Evolutionary conservation across 1,140 invertebrate genomes (phyloP), one percentile per base, ranked within the genome.

Genomic region (Lysiphlebus fabarum): DNA sequence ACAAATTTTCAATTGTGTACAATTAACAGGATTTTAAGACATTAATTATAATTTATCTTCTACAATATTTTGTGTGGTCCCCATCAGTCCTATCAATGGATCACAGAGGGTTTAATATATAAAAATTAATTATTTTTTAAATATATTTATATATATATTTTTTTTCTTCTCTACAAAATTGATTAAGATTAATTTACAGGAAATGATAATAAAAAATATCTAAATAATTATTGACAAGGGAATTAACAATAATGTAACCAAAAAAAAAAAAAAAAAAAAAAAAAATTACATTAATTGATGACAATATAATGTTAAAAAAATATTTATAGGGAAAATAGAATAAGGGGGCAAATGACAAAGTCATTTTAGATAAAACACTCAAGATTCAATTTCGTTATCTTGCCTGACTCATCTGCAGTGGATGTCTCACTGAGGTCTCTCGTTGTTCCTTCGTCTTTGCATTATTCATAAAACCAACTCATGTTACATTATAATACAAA

Each of bases 391-490:
- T 76, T 76, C 72, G 67, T 26, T 26, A 26, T 77, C 73, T 78
- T 78, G 76, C 76, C 76, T 78, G 76, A 74, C 70, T 78, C 69
- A 72, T 74, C 71, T 77, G 75, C 69, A 79, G 76, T 71, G 76
- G 73, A 69, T 71, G 71, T 65, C 71, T 72, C 70, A 71, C 66
- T 59, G 51, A 53, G 67, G 70, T 68, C 65, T 75, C 71, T 69
- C 63, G 71, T 61, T 76, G 73, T 73, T 77, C 74, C 74, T 77
- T 76, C 59, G 68, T 71, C 75, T 77, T 72, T 76, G 75, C 76
- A 74, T 75, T 74, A 75, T 78, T 75, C 74, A 78, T 75, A 73
- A 79, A 79, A 79, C 69, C 68, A 76, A 76, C 74, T 77, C 70
- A 67, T 74, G 65, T 79, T 77, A 77, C 67, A 75, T 74, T 67